phyloP scores from a whole-genome alignment of 1,140 invertebrate species.

The Lerema accius region DNA sequence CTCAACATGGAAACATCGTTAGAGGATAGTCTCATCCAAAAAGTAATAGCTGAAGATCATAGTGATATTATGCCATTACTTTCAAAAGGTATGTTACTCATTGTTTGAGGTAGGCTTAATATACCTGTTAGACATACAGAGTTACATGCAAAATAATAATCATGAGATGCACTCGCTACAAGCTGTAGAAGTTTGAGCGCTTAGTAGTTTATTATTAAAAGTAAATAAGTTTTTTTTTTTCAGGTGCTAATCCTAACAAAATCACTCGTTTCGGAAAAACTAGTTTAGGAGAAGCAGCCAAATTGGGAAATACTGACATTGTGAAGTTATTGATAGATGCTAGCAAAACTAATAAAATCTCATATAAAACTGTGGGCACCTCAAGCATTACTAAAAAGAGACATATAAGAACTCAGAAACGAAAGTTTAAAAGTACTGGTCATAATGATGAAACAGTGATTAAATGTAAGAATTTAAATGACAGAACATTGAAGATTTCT shows the following conservation, averaged over 20 bases:
- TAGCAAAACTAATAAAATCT: slow-evolving; percentile 38
- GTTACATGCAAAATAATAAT: no score
- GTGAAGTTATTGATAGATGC: slow-evolving; percentile 60
- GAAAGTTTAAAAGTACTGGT: slow-evolving; percentile 52
- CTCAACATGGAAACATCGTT: slow-evolving; percentile 51
- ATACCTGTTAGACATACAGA: no score
- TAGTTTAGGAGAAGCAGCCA: slow-evolving; percentile 67
- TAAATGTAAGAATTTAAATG: slow-evolving; percentile 66
- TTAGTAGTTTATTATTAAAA: no score
- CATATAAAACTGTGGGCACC: slow-evolving; percentile 22
- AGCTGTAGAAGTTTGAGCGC: no score
- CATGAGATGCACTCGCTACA: no score
- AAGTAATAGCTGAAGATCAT: slow-evolving; percentile 52
- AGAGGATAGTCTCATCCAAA: slow-evolving; percentile 62
- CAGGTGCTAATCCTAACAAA: slow-evolving; percentile 75
- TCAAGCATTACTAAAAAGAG: slow-evolving; percentile 48
- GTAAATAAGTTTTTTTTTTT: slow-evolving; percentile 29
- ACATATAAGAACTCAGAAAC: slow-evolving; percentile 60
- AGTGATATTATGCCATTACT: slow-evolving; percentile 50
- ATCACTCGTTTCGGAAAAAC: slow-evolving; percentile 66
- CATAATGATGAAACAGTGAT: slow-evolving; percentile 53
- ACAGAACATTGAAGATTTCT: slow-evolving; percentile 48
- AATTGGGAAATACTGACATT: slow-evolving; percentile 57
- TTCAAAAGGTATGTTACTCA: slow-evolving; percentile 47
- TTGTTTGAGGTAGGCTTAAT: no score